Evolutionary conservation across 2,797 vertebrate species (phyloP), one percentile per base, ranked within the genome.

Genomic region (Paguma larvata): DNA sequence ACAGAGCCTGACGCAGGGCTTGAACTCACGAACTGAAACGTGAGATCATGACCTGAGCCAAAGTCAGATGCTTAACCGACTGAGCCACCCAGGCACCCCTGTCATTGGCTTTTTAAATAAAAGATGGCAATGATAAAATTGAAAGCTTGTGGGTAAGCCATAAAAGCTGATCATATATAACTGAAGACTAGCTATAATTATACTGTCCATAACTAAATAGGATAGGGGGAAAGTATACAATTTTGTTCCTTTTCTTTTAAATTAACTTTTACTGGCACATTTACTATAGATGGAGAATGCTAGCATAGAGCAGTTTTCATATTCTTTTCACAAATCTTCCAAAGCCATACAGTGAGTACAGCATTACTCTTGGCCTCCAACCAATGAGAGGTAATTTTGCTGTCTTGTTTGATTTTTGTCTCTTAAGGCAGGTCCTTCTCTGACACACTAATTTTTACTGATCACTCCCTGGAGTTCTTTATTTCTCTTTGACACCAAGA

Each of bases 401-500:
- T 95, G 95, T 98, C 97, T 92, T 62, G n/a, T 97, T 97, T 75
- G 86, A 88, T 97, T 97, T 97, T 94, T 96, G 84, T 97, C 92
- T 97, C 90, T 92, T 88, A 41, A 85, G 85, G 90, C 51, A 92
- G 91, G 77, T 41, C 85, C 73, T 94, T 96, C 85, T 92, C 80
- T 96, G 93, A 97, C 78, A 96, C 51, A 10, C 48, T 78, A 78
- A 89, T 93, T 96, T 97, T 89, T 78, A 78, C 84, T 89, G 94
- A 95, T 97, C 65, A 89, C 75, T 67, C 92, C 56, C 80, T 88
- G 73, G 91, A 96, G 95, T 78, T 98, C 92, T 91, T 92, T 90
- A 92, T 95, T 95, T 97, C 94, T 96, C 56, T 87, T 95, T 96
- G 93, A 97, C 73, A 95, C 56, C 10, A 1, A 95, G 86, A 89